Conservation (phyloP, 2,113 vertebrate species). For the Sapayoa aenigma region DNA sequence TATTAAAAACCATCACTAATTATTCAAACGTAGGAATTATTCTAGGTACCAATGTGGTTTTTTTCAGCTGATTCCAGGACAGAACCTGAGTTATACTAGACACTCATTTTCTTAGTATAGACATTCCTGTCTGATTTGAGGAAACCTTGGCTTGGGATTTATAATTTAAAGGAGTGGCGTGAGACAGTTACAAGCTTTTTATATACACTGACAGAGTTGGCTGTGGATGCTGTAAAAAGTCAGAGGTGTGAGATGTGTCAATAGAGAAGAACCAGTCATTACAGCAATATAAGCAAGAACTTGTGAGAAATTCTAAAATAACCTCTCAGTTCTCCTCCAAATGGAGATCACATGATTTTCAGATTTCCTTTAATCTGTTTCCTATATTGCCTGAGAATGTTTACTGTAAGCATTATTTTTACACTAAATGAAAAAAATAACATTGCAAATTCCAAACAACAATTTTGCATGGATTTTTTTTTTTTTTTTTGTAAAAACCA, state of each 20-base stretch:
- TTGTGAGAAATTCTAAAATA: background rate
- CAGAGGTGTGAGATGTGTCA: background rate
- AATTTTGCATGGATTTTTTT: fast-evolving
- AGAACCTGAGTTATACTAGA: background rate
- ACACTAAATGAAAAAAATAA: background rate
- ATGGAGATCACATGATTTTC: background rate
- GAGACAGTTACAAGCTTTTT: background rate
- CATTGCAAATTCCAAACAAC: background rate
- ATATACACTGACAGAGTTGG: background rate
- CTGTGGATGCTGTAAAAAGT: background rate
- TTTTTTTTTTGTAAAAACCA: background rate
- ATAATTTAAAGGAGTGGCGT: background rate
- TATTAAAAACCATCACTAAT: background rate
- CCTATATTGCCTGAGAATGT: background rate
- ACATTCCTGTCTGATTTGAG: background rate
- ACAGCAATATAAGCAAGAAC: background rate
- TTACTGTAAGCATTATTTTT: background rate
- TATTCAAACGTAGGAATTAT: background rate
- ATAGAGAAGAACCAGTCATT: background rate
- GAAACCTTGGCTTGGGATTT: background rate
- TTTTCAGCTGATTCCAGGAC: background rate
- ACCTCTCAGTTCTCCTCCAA: background rate
- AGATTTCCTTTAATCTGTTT: background rate
- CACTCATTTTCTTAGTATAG: background rate
- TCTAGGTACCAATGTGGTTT: background rate